A percentile compares a stretch with the other conserved stretches of the same genome.
These are phyloP conservation scores for Turritopsis rubra DNA, from an alignment of 30 jellyfish, hydroid and myxozoan genomes.

Conservation along the genomic window DNA sequence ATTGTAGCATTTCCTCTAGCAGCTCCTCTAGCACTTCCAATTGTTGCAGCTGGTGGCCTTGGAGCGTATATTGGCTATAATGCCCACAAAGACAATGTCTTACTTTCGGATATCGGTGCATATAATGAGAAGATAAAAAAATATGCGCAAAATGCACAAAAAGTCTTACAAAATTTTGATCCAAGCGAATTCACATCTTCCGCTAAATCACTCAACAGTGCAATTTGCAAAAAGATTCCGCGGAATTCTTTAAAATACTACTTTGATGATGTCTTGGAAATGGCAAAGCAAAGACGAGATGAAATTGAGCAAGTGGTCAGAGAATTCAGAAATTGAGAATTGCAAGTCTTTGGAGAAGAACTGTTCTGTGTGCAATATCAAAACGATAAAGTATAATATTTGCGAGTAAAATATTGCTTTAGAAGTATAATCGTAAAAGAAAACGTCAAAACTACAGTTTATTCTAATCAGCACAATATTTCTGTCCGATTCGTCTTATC, in stretches of 20 bases:
- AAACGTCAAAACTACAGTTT: too few species aligned
- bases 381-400: background rate
- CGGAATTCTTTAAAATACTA: background rate
- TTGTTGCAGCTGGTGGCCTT: background rate
- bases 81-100: background rate
- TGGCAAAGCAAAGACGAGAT: background rate
- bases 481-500: too few species aligned
- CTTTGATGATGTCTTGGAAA: background rate
- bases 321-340: background rate
- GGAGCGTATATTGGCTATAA: background rate
- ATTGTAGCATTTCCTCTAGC: background rate
- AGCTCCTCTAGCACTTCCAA: too few species aligned
- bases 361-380: too few species aligned
- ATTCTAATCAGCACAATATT: too few species aligned
- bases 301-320: background rate
- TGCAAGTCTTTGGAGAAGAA: too few species aligned
- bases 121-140: too few species aligned
- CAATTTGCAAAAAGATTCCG: background rate
- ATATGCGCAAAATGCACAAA: background rate
- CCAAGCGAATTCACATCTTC: background rate
- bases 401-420: too few species aligned
- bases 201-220: background rate
- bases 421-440: too few species aligned
- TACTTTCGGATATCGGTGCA: background rate
- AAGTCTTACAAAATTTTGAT: background rate